Evolutionary conservation across 2,113 vertebrate genomes (phyloP), one percentile per base, ranked within the genome.

Genomic region (Tor tambroides): DNA sequence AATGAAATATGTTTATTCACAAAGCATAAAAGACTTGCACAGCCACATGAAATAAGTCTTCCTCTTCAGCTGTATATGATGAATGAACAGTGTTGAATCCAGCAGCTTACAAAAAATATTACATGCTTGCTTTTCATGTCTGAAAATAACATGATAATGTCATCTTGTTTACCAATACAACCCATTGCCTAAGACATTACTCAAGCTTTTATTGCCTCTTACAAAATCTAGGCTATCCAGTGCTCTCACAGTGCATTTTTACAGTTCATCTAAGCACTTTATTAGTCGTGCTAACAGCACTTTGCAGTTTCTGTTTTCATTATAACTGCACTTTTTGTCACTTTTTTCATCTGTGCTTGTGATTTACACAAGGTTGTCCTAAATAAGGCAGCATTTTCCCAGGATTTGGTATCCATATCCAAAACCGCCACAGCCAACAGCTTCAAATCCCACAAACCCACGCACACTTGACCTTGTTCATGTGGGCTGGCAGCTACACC

Each of bases 21-120:
- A 87, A 46, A 49, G 78, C 15, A 51, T 78, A 75, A 84, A n/a
- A 86, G 30, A 17, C 26, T 63, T 5, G 14, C 49, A 7, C 28
- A 85, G 19, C 86, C 77, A 80, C 79, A 84, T 87, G 89, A 89
- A 88, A 88, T 56, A 83, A 85, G 74, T 86, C 76, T 86, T 88
- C 61, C 81, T 85, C 28, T 84, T 59, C 74, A 51, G 59, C 77
- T 41, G 65, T 78, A 83, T 85, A 79, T 85, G 32, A 82, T 87
- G 78, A 87, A 88, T 88, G 81, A 80, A 88, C 82, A 85, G 69
- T 30, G 69, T 56, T 84, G 81, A 81, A 86, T 49, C 59, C 23
- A 72, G 87, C 46, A 76, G 69, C 71, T 61, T 46, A 43, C 26
- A 21, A 80, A 59, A 51, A 81, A 74, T 51, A 76, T n/a, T 54